phyloP scores from a whole-genome alignment of 2,888 invertebrate species.

The Stenodema calcarata region DNA sequence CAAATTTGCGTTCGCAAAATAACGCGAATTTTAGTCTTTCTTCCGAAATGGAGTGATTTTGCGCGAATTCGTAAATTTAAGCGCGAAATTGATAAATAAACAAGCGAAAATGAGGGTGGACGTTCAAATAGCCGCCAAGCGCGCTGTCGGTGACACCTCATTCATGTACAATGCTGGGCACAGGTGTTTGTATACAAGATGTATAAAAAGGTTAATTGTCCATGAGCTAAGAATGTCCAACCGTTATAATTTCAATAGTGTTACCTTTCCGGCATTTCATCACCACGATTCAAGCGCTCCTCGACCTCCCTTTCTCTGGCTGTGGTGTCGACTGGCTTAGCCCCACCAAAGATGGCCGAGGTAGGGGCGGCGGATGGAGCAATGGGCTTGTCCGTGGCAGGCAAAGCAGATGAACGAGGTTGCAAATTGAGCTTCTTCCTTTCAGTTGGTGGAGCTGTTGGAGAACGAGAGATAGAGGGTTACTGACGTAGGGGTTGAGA shows the following conservation, averaged over 20 bases:
- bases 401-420: slow-evolving; percentile 43
- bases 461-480: neutral
- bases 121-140: no score
- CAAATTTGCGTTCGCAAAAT: no score
- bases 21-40: no score
- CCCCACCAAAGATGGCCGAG: slow-evolving; percentile 87
- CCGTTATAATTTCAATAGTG: neutral
- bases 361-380: slow-evolving; percentile 59
- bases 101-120: no score
- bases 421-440: slow-evolving; percentile 30
- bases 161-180: no score
- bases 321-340: slow-evolving; percentile 93
- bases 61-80: no score
- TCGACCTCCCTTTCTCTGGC: slow-evolving; percentile 91
- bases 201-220: no score
- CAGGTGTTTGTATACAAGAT: no score
- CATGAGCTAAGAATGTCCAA: neutral
- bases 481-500: no score
- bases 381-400: slow-evolving; percentile 21
- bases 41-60: no score
- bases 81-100: no score
- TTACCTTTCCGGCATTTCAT: slow-evolving; percentile 41
- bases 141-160: no score
- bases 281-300: slow-evolving; percentile 67
- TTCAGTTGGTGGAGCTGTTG: neutral